A percentile compares a stretch with the other conserved stretches of the same genome.
Conservation (phyloP, 2,888 invertebrate genomes). For the Drosophila recens region DNA sequence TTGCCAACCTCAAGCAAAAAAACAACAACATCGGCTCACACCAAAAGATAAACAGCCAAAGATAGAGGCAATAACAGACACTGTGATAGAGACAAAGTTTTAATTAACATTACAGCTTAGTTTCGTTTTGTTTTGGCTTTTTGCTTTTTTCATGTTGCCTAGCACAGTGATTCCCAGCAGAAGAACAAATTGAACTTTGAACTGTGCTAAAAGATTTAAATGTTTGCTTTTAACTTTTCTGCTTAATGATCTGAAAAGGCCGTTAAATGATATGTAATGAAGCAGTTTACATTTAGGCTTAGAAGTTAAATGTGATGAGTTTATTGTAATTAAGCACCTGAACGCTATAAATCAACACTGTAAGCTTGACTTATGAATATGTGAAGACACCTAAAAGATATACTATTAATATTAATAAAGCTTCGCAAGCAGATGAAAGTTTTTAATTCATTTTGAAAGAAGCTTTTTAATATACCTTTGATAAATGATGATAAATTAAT, state of each 20-base stretch:
- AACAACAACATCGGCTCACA: conserved; percentile 1
- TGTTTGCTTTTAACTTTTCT: conserved; percentile 8
- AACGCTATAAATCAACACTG: background rate
- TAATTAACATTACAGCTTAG: conserved; percentile 72
- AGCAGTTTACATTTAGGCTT: conserved; percentile 9
- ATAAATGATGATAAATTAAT: too few relatives aligned
- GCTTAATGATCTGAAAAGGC: conserved; percentile 33
- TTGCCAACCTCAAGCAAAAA: conserved; percentile 42
- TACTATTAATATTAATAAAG: too few relatives aligned
- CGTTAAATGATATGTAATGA: conserved; percentile 21
- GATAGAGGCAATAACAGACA: conserved; percentile 20
- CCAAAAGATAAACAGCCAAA: conserved; percentile 37
- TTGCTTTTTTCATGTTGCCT: conserved; percentile 1
- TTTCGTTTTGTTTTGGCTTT: conserved; percentile 4
- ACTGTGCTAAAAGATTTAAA: conserved; percentile 3
- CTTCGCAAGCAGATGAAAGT: too few relatives aligned
- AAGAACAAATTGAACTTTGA: conserved; percentile 25
- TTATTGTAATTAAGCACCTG: conserved; percentile 7
- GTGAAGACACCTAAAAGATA: background rate
- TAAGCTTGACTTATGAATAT: background rate
- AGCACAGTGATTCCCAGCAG: conserved; percentile 30
- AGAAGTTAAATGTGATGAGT: background rate
- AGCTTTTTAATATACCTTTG: too few relatives aligned
- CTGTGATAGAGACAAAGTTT: conserved; percentile 52
- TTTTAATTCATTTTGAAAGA: too few relatives aligned